Base-by-base conservation (phyloP, 92 coral and sea anemone species). In the Galaxea fascicularis region DNA sequence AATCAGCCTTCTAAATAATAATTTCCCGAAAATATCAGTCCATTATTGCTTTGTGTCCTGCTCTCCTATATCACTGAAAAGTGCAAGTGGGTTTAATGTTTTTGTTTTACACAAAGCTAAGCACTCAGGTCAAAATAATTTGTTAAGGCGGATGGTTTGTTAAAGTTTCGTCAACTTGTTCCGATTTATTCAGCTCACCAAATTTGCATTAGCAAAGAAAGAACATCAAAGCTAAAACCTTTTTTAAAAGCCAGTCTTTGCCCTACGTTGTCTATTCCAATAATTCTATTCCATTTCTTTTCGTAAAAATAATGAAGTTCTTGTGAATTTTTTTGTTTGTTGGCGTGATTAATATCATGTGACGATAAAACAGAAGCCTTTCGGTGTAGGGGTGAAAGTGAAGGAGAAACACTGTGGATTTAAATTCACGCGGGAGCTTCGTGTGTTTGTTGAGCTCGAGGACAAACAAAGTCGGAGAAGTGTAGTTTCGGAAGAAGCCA, bases 171-270 rank as follows among this genome's bases (percentile, higher is more conserved):
- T 79, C 75, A 65, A 79, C 46, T 67, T 31, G 65, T 29, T 79
- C 41, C n/a, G n/a, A 20, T 46, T 67, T 16, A 74, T 30, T 21
- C 80, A 75, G 52, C 31, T 76, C 68, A 35, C 57, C 68, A 76
- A 76, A 76, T 39, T 78, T 62, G 41, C 46, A 63, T 24, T 78
- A 59, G 27, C 68, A n/a, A 41, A 26, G 60, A 80, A 67, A 16
- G 60, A 76, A 67, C 85, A n/a, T 80, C 21, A 12, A 80, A 6
- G 27, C 56, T 26, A 45, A 82, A 41, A 54, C 60, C 78, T 82
- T 81, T 68, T 35, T 68, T 20, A 81, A 51, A 53, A 71, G 76
- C 31, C 59, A 31, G 52, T 20, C 22, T 47, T n/a, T 52, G 74
- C 18, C 59, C 29, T 25, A 35, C 17, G 71, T 22, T 25, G 35